Evolutionary conservation across 1,140 invertebrate genomes (phyloP), one percentile per base, ranked within the genome.

Genomic region (Calosoma granatense): DNA sequence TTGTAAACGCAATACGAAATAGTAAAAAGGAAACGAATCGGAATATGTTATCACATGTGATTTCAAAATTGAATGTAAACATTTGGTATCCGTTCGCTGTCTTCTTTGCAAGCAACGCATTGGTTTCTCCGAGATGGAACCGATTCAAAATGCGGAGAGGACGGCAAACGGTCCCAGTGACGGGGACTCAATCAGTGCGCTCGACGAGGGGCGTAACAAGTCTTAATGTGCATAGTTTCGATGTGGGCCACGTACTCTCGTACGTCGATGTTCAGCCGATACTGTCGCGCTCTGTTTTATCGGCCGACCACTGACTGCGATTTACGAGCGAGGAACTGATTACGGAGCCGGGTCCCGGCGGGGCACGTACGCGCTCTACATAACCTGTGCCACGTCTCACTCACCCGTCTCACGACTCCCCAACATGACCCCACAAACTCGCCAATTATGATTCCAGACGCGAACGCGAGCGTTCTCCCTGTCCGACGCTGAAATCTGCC

Each of bases 271-370:
- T 47, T 47, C 41, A 9, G 6, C 41, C 41, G 41, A 47, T 47
- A 47, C 41, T 47, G 41, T 47, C 41, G 41, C 41, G 41, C 17
- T 17, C 15, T 47, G 41, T 47, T 47, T 47, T 47, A 47, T 47
- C 41, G 41, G 41, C 3, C 41, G 9, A 47, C 41, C 41, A 47
- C 41, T 47, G 41, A 47, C 41, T 47, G 41, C 41, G 41, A 47
- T 47, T 47, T 47, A 47, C 41, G 41, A 47, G 41, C 15, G 6
- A 6, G 41, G 41, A 47, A 47, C 41, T 47, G 41, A 47, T 47
- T 47, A 47, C 41, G 17, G 41, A 17, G 17, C 41, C 41, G 3
- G 41, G 41, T 17, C 15, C 15, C 15, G 15, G 3, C 6, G 15
- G 15, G 15, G 17, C 41, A 47, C 41, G 41, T 47, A 47, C 41